phyloP scores from a whole-genome alignment of 2,888 invertebrate species.

The Norana najaformis region DNA sequence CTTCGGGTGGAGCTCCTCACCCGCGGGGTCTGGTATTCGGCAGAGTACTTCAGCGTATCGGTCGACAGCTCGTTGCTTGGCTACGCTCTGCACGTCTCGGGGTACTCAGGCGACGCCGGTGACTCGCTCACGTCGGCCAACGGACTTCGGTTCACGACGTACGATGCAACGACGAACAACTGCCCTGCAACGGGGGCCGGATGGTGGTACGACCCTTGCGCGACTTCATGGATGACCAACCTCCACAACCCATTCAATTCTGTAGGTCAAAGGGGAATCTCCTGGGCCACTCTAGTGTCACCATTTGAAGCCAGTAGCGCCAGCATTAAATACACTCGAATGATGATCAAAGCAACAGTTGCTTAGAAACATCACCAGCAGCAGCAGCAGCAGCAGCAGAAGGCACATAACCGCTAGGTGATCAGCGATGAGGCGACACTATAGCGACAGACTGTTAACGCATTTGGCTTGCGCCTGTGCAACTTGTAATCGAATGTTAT shows the following conservation, averaged over 20 bases:
- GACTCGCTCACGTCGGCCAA: constrained; percentile 88
- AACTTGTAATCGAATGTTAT: too few species aligned
- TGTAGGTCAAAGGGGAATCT: background rate
- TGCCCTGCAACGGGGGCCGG: background rate
- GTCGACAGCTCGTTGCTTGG: background rate
- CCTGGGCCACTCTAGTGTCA: background rate
- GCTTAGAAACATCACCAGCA: too few species aligned
- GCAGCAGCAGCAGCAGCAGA: too few species aligned
- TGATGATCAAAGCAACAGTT: background rate
- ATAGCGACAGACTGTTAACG: too few species aligned
- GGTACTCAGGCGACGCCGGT: constrained; percentile 67
- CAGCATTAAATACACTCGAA: background rate
- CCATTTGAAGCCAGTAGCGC: background rate
- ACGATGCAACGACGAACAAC: constrained; percentile 67
- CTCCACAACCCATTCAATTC: background rate
- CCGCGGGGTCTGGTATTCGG: background rate
- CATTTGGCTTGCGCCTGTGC: too few species aligned
- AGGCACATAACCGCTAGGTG: background rate
- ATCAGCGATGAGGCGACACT: too few species aligned
- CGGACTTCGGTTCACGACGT: constrained; percentile 85
- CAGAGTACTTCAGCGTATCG: background rate
- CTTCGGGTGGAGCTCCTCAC: background rate
- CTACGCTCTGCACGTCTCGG: background rate
- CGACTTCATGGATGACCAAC: background rate
- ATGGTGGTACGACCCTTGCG: background rate